These are phyloP conservation scores for Lamellibrachia luymesi DNA, from an alignment of 1,140 invertebrate species.

Conservation along the genomic window DNA sequence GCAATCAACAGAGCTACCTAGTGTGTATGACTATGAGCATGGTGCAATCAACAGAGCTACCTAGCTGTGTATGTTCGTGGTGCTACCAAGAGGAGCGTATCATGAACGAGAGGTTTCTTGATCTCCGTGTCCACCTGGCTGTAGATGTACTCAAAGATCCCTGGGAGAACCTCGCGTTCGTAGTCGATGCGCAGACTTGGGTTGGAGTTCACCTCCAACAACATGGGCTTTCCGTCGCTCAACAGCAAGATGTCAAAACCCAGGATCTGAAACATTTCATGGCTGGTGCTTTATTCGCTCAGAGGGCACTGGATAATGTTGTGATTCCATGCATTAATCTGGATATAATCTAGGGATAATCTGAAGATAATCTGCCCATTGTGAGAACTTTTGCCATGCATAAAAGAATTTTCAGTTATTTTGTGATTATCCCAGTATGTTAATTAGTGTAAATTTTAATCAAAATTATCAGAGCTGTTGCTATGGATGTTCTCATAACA, in stretches of 20 bases:
- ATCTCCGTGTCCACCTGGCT: slow-evolving; percentile 53
- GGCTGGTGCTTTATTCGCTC: background rate
- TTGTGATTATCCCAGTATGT: no score
- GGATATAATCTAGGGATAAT: no score
- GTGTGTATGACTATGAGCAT: no score
- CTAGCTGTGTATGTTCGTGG: slow-evolving; percentile 27
- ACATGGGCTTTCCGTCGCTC: slow-evolving; percentile 54
- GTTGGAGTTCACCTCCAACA: slow-evolving; percentile 60
- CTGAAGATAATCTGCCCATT: no score
- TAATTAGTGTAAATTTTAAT: no score
- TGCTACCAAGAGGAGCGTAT: slow-evolving; percentile 46
- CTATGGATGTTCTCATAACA: no score
- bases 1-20: no score
- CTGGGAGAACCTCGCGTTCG: slow-evolving; percentile 47
- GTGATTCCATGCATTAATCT: no score
- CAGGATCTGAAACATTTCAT: slow-evolving; percentile 52
- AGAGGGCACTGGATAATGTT: no score
- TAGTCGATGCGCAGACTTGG: slow-evolving; percentile 59
- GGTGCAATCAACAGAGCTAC: background rate
- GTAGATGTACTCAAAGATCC: slow-evolving; percentile 41
- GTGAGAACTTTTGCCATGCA: no score
- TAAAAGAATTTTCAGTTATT: no score
- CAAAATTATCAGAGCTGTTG: no score
- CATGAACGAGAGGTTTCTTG: slow-evolving; percentile 48
- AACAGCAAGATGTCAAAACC: slow-evolving; percentile 59